Base-by-base conservation (phyloP, 2,797 vertebrate genomes). In the Craterocephalus amniculus region DNA sequence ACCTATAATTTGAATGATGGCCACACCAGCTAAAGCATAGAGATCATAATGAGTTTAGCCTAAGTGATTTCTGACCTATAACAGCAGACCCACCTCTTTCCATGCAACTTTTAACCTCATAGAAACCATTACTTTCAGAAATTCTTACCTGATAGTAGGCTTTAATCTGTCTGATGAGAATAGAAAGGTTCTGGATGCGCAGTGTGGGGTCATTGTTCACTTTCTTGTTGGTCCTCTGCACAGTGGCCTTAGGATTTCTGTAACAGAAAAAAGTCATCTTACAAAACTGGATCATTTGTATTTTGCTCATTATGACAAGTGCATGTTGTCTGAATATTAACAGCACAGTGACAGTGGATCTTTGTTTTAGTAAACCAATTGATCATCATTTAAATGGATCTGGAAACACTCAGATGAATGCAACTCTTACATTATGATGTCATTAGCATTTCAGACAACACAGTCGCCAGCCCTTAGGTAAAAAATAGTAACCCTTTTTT, bases 141-240 rank as follows among this genome's bases (percentile, higher is more conserved):
- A 51, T 2, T 26, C 93, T 95, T 90, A 99, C 98, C 97, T 99
- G 97, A 88, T 99, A 99, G 85, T 96, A 99, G 76, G 91, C 88
- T 93, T 98, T 99, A 79, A 99, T 97, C 88, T 97, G 96, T 83
- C 94, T 95, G 89, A 97, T 96, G 89, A 99, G 95, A 89, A 97
- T 94, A 34, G 96, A 96, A 29, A 99, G 90, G 89, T 99, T 99
- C 91, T 99, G 98, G 76, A 99, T 96, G 72, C 98, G 95, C 80
- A 99, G 92, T 0, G 96, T 96, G 0, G 96, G 91, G 84, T 99
- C 97, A 67, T 98, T 98, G 94, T 99, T 99, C 70, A 99, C 96
- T 89, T 98, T 98, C 93, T 96, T 98, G 93, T 98, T 98, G 91
- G 97, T 94, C 93, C 97, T 96, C 92, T 98, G 97, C 86, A 93